These are phyloP conservation scores for Argya squamiceps DNA, from an alignment of 2,797 vertebrate species.

Conservation along the genomic window DNA sequence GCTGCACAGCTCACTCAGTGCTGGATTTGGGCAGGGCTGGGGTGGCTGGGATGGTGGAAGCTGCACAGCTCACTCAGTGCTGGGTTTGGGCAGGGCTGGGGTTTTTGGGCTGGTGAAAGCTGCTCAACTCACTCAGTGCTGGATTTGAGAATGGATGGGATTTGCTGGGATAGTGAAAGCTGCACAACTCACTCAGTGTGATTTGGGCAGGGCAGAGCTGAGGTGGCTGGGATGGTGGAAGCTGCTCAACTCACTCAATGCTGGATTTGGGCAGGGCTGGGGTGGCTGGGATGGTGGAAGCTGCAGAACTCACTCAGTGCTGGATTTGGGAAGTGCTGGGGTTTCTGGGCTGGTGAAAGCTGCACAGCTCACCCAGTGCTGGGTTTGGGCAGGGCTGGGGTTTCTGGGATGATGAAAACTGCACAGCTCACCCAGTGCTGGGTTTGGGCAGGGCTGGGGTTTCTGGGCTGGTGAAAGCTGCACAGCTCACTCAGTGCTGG, in stretches of 20 bases:
- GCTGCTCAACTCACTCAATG: background rate
- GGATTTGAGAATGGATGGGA: too few species aligned
- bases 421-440: too few species aligned
- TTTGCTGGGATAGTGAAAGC: accelerated
- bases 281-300: too few species aligned
- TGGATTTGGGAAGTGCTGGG: background rate
- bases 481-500: too few species aligned
- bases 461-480: background rate
- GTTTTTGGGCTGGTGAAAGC: too few species aligned
- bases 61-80: too few species aligned
- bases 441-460: background rate
- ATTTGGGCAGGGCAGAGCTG: background rate
- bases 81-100: too few species aligned
- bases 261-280: background rate
- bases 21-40: background rate
- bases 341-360: accelerated
- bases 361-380: background rate
- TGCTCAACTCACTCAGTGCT: too few species aligned
- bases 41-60: too few species aligned
- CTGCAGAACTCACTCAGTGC: background rate
- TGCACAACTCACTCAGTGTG: background rate
- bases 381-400: background rate
- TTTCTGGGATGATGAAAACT: too few species aligned
- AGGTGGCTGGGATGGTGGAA: accelerated
- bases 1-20: background rate